Base-by-base conservation (phyloP, 2,888 invertebrate species). In the Erynnis tages region DNA sequence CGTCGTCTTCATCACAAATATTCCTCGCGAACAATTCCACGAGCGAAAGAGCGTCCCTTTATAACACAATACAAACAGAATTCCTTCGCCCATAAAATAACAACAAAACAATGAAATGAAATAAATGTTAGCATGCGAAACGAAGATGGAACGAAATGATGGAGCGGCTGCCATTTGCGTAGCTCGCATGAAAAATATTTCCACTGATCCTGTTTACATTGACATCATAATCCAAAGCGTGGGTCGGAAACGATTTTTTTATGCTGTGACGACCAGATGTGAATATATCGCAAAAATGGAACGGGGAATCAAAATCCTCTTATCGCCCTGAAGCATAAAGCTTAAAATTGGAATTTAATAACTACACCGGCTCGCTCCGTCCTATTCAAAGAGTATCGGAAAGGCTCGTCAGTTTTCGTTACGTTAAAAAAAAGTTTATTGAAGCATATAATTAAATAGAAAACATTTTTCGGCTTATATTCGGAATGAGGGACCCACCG, bases 131-230 rank as follows among this genome's bases (percentile, higher is more conserved):
- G 77, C 69, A 72, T 75, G 70, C 72, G 70, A 69, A 76, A 75
- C 71, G 77, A 72, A 80, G 77, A 76, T 48, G 57, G 54, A 60
- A 60, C 21, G 61, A 68, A 67, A 79, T 80, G 77, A 80, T 79
- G 74, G 71, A 82, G 67, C 72, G 78, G 66, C 68, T 76, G 67
- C 75, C 78, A 77, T 82, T 82, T 76, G 67, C 69, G 72, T 69
- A 65, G 67, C 72, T 75, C 73, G 69, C 71, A 73, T 74, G 78
- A 79, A 79, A 81, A 79, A 83, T 80, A 81, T 80, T 76, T 76
- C 69, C 59, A 71, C 73, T 76, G 78, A 79, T 80, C 76, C 79
- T 82, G 80, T 81, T 82, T 83, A 82, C 79, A 81, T 80, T 77
- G 82, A 81, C 74, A 76, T 69, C 67, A 71, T 83, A 79, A 82